Evolutionary conservation across 2,888 invertebrate species (phyloP), one percentile per base, ranked within the genome.

Genomic region (Rhopalosiphum nymphaeae): DNA sequence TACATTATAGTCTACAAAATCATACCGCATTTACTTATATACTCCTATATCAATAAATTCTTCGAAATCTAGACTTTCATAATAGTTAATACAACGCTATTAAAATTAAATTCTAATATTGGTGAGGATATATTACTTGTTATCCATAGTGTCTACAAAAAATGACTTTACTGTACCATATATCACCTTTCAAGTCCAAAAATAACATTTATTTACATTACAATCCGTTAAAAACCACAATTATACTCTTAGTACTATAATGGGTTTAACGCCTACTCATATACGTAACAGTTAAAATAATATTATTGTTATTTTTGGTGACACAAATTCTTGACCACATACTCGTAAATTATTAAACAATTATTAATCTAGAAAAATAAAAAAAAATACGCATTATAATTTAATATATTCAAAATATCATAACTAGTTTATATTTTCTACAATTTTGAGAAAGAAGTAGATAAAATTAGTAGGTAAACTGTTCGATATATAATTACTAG

Each of bases 371-470:
- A 7, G 36, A 78, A 36, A 21, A 78, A 78, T 78, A 9, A 9
- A 2, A 21, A 21, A 57, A 36, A 78, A 36, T 36, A 36, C 21
- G 36, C 36, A 36, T 78, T 9, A 21, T 7, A 36, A 21, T 78
- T 78, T 36, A 21, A 78, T 78, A 78, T 78, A 36, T 78, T n/a
- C n/a, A n/a, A 78, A 11, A 10, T 0, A 21, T 36, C 21, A 36
- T 78, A 36, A 36, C 36, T 78, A 36, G 21, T 36, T 78, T 78
- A 2, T 78, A 78, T 36, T 36, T 78, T 36, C 1, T 78, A 21
- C 21, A 5, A 21, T 9, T 3, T n/a, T 7, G 0, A 1, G 7
- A 1, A 9, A 16, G 4, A 5, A n/a, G 4, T n/a, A 21, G 21
- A 5, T 21, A 21, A 16, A n/a, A 16, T 13, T n/a, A 67, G 53